Percentiles rank a stretch among this genome's conserved stretches.
These are phyloP conservation scores for Harpagifer antarcticus DNA, from an alignment of 2,797 vertebrate species.

Conservation along the genomic window DNA sequence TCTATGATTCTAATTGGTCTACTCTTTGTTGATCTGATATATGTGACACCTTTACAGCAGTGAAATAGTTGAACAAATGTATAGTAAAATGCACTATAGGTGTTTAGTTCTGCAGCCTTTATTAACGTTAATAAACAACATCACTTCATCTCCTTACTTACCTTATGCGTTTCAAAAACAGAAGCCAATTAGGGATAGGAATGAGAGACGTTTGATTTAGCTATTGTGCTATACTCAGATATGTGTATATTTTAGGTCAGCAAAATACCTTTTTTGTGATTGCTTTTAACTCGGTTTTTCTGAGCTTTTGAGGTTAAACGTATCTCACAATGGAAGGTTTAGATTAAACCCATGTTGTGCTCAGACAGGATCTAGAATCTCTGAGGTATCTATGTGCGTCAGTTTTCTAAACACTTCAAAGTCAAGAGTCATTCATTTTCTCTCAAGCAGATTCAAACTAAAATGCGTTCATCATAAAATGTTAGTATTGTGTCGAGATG, in stretches of 20 bases:
- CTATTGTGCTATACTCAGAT: conserved; percentile 18
- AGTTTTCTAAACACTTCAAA: conserved; percentile 13
- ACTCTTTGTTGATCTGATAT: conserved; percentile 6
- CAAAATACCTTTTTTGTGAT: conserved; percentile 1
- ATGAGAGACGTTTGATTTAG: background rate
- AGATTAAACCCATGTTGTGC: conserved; percentile 14
- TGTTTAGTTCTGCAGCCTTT: conserved; percentile 9
- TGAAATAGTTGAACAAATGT: conserved; percentile 2
- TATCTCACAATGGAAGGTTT: conserved; percentile 25
- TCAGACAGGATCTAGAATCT: conserved; percentile 1
- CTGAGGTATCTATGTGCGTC: background rate
- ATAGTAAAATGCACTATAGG: background rate
- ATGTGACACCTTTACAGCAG: background rate
- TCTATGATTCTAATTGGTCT: conserved; percentile 3
- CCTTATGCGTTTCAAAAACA: conserved; percentile 4
- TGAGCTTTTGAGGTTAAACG: conserved; percentile 10
- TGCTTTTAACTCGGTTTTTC: conserved; percentile 14
- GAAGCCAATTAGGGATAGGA: conserved; percentile 11
- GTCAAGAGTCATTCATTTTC: conserved; percentile 17
- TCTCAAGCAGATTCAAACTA: conserved; percentile 11
- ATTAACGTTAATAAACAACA: conserved; percentile 4
- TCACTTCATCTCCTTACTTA: conserved; percentile 12
- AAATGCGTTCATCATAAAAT: background rate
- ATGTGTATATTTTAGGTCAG: background rate
- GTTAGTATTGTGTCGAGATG: background rate